phyloP scores from a whole-genome alignment of 2,113 vertebrate species.

The Argyrosomus japonicus region DNA sequence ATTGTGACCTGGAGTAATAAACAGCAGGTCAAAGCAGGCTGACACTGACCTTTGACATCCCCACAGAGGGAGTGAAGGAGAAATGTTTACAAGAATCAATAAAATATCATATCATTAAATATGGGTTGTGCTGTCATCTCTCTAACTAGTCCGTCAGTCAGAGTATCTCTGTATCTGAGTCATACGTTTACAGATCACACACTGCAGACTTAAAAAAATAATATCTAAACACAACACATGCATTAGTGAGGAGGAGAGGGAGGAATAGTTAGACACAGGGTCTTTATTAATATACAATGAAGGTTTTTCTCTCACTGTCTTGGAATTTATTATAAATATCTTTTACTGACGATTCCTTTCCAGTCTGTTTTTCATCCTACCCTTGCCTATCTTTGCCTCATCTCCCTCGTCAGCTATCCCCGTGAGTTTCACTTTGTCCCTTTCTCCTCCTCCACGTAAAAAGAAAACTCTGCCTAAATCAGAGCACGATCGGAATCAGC shows the following conservation, averaged over 20 bases:
- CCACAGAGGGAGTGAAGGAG: neutral
- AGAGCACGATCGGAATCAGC: slow-evolving; percentile 38
- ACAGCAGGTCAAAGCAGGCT: neutral
- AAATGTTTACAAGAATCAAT: slow-evolving; percentile 7
- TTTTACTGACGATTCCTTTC: slow-evolving; percentile 27
- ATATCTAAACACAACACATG: slow-evolving; percentile 24
- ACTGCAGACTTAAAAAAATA: slow-evolving; percentile 22
- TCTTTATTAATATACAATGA: slow-evolving; percentile 25
- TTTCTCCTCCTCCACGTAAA: slow-evolving; percentile 14
- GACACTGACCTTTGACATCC: slow-evolving; percentile 11
- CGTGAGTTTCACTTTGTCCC: slow-evolving; percentile 23
- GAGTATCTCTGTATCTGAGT: neutral
- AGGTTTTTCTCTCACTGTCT: slow-evolving; percentile 32
- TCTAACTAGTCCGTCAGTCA: slow-evolving; percentile 23
- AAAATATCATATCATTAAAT: slow-evolving; percentile 18
- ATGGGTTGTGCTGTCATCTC: neutral
- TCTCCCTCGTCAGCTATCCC: slow-evolving; percentile 46
- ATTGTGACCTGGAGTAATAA: neutral
- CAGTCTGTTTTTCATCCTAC: slow-evolving; percentile 28
- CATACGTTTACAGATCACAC: slow-evolving; percentile 7
- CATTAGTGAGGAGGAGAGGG: neutral
- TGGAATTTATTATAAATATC: slow-evolving; percentile 32
- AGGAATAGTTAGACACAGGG: slow-evolving; percentile 12
- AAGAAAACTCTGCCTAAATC: slow-evolving; percentile 42
- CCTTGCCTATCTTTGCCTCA: slow-evolving; percentile 45